These are phyloP conservation scores for Amblyjoppa fuscipennis DNA, from an alignment of 2,888 invertebrate species.

Conservation along the genomic window DNA sequence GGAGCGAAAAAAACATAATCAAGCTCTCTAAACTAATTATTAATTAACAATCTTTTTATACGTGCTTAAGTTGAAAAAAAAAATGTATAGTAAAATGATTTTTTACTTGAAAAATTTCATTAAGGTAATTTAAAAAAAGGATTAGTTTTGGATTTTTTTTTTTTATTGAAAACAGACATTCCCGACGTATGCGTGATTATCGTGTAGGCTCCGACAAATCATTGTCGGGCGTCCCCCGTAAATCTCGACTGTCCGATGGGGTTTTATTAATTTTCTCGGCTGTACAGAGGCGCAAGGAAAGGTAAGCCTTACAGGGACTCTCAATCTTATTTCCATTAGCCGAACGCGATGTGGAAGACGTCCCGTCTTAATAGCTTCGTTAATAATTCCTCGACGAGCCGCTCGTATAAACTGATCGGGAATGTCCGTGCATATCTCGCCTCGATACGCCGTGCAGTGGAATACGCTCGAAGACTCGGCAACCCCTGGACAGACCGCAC, in stretches of 20 bases:
- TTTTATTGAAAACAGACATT: neutral
- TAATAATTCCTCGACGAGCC: constrained; percentile 57
- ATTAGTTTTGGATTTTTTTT: neutral
- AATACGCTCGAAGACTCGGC: constrained; percentile 21
- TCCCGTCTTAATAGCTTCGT: constrained; percentile 55
- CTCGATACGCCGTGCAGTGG: neutral
- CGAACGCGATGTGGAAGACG: constrained; percentile 32
- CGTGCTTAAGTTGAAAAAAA: neutral
- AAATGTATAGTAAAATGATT: neutral
- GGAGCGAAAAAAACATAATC: neutral
- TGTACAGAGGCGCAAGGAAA: constrained; percentile 13
- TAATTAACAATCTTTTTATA: neutral
- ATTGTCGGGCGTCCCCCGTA: constrained; percentile 28
- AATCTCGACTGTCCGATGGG: constrained; percentile 43
- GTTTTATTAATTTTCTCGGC: constrained; percentile 32
- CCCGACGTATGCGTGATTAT: neutral
- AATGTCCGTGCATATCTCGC: constrained; percentile 19
- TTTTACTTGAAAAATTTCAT: neutral
- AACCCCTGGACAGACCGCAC: constrained; percentile 39
- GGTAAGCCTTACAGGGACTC: constrained; percentile 44
- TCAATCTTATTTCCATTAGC: constrained; percentile 68
- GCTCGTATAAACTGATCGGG: constrained; percentile 8
- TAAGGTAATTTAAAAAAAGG: neutral
- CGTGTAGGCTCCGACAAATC: constrained; percentile 30
- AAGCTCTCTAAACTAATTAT: neutral